These are phyloP conservation scores for Dicycla oo DNA, from an alignment of 2,888 invertebrate genomes.

Conservation along the genomic window DNA sequence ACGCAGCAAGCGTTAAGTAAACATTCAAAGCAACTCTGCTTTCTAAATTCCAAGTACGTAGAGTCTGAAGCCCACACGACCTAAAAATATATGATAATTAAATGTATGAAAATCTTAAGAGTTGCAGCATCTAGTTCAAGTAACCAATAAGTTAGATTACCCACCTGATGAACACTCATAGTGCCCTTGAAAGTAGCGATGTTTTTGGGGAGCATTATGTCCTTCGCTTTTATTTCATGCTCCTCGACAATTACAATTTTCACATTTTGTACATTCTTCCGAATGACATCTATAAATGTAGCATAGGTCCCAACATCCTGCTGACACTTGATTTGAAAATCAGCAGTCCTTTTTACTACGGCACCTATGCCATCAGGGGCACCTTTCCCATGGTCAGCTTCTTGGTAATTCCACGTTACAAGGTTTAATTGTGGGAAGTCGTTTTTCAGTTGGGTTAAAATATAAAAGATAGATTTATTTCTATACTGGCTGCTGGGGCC, in stretches of 20 bases:
- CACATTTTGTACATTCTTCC: not conserved
- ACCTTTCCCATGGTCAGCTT: not conserved
- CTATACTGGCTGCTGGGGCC: not conserved
- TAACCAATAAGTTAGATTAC: too few species aligned
- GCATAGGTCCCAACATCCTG: slow-evolving; percentile 1
- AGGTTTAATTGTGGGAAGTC: not conserved
- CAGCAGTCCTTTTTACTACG: not conserved
- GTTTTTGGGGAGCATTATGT: not conserved
- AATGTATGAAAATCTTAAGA: too few species aligned
- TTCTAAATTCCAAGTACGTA: too few species aligned
- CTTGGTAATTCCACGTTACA: not conserved
- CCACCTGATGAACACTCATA: slow-evolving; percentile 2
- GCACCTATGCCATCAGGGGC: not conserved
- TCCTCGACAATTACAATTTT: too few species aligned
- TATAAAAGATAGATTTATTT: not conserved
- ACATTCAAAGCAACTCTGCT: too few species aligned
- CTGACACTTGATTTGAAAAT: not conserved
- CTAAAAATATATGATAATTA: too few species aligned
- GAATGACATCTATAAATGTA: not conserved
- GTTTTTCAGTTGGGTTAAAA: not conserved
- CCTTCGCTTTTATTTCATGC: not conserved
- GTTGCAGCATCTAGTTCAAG: too few species aligned
- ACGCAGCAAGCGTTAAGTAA: too few species aligned
- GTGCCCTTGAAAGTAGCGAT: not conserved
- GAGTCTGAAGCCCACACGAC: too few species aligned